These are phyloP conservation scores for Battus philenor DNA, from an alignment of 1,140 invertebrate genomes.

Conservation along the genomic window DNA sequence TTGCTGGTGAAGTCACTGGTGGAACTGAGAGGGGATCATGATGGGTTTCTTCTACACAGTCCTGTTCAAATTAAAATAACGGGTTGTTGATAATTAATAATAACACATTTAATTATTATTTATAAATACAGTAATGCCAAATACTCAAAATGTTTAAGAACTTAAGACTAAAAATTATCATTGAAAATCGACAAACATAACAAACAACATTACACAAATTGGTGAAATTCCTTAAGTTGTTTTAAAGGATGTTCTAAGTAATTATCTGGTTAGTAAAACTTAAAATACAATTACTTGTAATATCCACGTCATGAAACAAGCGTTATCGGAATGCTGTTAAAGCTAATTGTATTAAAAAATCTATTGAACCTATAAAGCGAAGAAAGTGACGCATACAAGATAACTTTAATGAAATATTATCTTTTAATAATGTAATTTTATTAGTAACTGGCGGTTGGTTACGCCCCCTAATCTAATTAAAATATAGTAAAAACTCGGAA, in stretches of 20 bases:
- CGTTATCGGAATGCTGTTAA: conserved; percentile 5
- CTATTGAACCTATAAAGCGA: not conserved
- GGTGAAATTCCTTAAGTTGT: too few relatives aligned
- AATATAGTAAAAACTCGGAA: too few relatives aligned
- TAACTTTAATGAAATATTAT: too few relatives aligned
- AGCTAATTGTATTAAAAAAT: not conserved
- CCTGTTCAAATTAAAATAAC: too few relatives aligned
- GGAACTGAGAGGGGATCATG: conserved; percentile 52
- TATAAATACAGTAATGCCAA: too few relatives aligned
- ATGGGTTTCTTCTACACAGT: conserved; percentile 57
- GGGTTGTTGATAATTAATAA: too few relatives aligned
- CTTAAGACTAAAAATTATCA: too few relatives aligned
- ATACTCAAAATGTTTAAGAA: too few relatives aligned
- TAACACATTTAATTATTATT: too few relatives aligned
- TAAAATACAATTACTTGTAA: not conserved
- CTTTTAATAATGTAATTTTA: too few relatives aligned
- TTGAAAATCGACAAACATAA: too few relatives aligned
- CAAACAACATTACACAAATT: too few relatives aligned
- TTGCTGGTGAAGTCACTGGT: conserved; percentile 28
- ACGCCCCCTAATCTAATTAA: conserved; percentile 26
- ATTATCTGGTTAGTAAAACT: conserved; percentile 1
- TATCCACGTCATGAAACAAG: conserved; percentile 13
- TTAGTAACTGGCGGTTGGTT: conserved; percentile 9
- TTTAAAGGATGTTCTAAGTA: not conserved
- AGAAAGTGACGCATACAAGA: conserved; percentile 1